phyloP scores from a whole-genome alignment of 2,113 vertebrate genomes.

The Falco punctatus region DNA sequence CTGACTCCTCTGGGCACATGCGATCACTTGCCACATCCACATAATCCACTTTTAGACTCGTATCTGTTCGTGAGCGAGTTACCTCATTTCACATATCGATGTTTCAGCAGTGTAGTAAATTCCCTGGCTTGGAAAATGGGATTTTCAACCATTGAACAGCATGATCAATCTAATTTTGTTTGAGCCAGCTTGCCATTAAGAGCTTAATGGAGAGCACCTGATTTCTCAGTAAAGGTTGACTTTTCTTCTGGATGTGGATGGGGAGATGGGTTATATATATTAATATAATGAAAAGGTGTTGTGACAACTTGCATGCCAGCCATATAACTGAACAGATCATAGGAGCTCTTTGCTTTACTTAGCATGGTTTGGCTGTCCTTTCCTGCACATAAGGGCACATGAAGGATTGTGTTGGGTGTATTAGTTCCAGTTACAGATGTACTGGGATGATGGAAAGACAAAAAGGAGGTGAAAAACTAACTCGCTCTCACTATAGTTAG shows the following conservation, averaged over 20 bases:
- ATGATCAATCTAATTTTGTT: not conserved
- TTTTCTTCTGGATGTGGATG: not conserved
- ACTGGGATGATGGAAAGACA: not conserved
- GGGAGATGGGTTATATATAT: not conserved
- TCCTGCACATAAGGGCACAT: not conserved
- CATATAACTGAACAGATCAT: not conserved
- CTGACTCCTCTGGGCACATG: not conserved
- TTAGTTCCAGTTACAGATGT: not conserved
- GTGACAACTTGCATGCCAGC: not conserved
- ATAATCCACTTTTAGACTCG: not conserved
- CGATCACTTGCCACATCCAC: not conserved
- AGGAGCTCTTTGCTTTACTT: not conserved
- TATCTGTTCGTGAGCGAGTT: not conserved
- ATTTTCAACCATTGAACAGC: not conserved
- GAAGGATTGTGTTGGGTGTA: not conserved
- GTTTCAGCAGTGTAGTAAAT: not conserved
- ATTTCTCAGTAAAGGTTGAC: not conserved
- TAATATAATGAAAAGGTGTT: not conserved
- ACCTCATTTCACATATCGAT: not conserved
- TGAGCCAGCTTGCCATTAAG: not conserved
- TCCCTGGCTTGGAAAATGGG: constrained; percentile 7
- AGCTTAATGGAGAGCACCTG: not conserved
- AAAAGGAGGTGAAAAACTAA: not conserved
- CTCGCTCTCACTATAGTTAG: not conserved
- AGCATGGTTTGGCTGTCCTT: not conserved